phyloP scores from a whole-genome alignment of 2,113 vertebrate species.

The Tragelaphus strepsiceros region DNA sequence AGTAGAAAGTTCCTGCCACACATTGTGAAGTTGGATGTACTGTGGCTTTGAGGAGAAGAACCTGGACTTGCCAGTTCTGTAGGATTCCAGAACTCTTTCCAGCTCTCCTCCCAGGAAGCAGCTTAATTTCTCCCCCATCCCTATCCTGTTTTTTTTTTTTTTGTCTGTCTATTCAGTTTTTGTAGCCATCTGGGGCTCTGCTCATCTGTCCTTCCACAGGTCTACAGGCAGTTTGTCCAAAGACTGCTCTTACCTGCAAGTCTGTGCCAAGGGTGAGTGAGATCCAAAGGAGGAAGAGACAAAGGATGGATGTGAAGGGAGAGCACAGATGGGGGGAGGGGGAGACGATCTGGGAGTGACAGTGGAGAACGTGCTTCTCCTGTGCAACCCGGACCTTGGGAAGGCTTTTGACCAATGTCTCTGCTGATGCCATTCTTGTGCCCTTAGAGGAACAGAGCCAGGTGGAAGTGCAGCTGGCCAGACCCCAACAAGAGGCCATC shows the following conservation, averaged over 20 bases:
- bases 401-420: not conserved
- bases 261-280: conserved; percentile 83
- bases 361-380: no score
- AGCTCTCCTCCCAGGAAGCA: not conserved
- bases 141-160: not conserved
- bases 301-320: not conserved
- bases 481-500: conserved; percentile 84
- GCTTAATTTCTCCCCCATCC: not conserved
- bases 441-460: conserved; percentile 89
- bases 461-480: conserved; percentile 77
- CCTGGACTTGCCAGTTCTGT: not conserved
- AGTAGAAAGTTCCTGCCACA: not conserved
- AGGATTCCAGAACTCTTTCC: not conserved
- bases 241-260: conserved; percentile 85
- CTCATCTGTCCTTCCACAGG: conserved; percentile 67
- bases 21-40: not conserved
- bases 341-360: not conserved
- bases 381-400: not conserved
- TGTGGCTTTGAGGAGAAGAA: not conserved
- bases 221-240: conserved; percentile 75
- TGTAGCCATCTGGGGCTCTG: not conserved
- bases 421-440: not conserved
- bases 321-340: no score
- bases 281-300: not conserved
- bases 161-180: not conserved